These are phyloP conservation scores for Dinothrombium tinctorium DNA, from an alignment of 1,140 invertebrate species.

Conservation along the genomic window DNA sequence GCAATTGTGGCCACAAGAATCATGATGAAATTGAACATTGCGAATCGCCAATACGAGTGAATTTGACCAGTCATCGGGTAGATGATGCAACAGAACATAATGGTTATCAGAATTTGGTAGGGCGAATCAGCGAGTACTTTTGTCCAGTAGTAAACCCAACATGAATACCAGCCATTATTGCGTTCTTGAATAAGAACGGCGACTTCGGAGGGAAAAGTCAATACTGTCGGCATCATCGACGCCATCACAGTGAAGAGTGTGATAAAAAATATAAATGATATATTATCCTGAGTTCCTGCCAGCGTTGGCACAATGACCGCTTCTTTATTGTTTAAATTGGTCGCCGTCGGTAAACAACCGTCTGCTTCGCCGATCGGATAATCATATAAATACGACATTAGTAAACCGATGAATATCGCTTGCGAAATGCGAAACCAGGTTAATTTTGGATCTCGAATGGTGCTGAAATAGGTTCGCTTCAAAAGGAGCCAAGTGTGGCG, in stretches of 20 bases:
- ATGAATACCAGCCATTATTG: conserved; percentile 57
- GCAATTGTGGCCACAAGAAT: conserved; percentile 69
- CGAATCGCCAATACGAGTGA: conserved; percentile 52
- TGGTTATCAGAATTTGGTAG: conserved; percentile 68
- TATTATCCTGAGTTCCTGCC: conserved; percentile 6
- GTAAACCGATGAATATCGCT: conserved; percentile 5
- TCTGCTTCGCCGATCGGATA: conserved; percentile 2
- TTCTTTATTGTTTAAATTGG: background rate
- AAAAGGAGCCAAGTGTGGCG: conserved; percentile 5
- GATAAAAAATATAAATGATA: conserved; percentile 8
- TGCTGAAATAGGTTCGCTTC: conserved; percentile 4
- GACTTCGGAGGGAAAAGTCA: conserved; percentile 10
- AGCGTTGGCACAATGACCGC: background rate
- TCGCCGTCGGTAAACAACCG: background rate
- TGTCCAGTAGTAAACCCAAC: conserved; percentile 84
- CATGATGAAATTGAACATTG: conserved; percentile 63
- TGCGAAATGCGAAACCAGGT: conserved; percentile 7
- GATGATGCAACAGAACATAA: conserved; percentile 70
- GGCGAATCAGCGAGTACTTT: conserved; percentile 84
- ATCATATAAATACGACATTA: conserved; percentile 8
- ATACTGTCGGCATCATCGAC: conserved; percentile 9
- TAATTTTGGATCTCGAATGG: conserved; percentile 9
- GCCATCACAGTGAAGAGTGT: conserved; percentile 10
- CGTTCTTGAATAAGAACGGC: conserved; percentile 8
- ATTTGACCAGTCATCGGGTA: conserved; percentile 89